phyloP scores from a whole-genome alignment of 2,888 invertebrate genomes.

The Lasioglossum lativentre region DNA sequence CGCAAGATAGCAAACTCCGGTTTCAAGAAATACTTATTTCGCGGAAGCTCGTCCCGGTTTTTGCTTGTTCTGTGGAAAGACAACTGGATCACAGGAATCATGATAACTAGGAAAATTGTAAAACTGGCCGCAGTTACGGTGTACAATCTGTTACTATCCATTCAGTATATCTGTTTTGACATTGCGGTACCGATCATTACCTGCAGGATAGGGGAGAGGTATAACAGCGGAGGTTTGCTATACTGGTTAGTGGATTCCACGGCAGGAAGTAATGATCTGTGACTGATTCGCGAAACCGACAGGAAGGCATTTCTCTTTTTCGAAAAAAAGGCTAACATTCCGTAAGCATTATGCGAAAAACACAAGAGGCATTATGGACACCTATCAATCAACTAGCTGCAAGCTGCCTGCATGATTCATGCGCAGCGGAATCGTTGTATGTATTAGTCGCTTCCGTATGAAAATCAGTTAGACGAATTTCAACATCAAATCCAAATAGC shows the following conservation, averaged over 20 bases:
- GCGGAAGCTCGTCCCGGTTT: conserved; percentile 8
- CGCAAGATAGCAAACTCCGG: background rate
- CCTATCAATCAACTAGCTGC: conserved; percentile 21
- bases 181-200: conserved; percentile 50
- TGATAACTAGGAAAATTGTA: conserved; percentile 31
- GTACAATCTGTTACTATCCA: conserved; percentile 10
- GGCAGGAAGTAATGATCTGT: conserved; percentile 14
- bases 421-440: background rate
- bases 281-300: conserved; percentile 25
- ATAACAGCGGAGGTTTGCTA: background rate
- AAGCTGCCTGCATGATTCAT: conserved; percentile 6
- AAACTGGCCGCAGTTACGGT: conserved; percentile 9
- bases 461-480: background rate
- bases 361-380: conserved; percentile 18
- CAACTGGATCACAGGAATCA: conserved; percentile 7
- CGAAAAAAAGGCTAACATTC: conserved; percentile 18
- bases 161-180: conserved; percentile 30
- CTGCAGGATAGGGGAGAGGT: background rate
- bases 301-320: conserved; percentile 27
- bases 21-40: background rate
- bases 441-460: background rate
- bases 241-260: conserved; percentile 10
- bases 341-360: conserved; percentile 15
- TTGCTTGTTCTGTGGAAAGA: background rate
- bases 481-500: background rate